Evolutionary conservation across 2,888 invertebrate species (phyloP).

Genomic region (Cephus sareptanus): DNA sequence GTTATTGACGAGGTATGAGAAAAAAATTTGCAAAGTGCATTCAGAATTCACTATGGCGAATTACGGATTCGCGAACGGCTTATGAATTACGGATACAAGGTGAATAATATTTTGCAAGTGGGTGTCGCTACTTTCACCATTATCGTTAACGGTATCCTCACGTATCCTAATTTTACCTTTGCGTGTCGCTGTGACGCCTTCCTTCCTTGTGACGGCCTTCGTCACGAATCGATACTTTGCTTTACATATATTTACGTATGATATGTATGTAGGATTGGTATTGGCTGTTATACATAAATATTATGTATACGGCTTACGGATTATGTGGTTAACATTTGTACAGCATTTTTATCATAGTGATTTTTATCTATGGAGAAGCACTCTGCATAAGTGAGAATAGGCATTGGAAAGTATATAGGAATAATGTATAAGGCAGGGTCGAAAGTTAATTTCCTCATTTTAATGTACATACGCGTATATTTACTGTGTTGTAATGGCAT

Average conservation of each 20-base stretch:
- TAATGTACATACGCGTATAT: background rate
- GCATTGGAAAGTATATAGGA: background rate
- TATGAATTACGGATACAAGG: background rate
- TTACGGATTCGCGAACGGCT: background rate
- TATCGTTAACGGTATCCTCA: conserved; percentile 54
- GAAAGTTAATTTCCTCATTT: background rate
- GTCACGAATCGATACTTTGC: conserved; percentile 10
- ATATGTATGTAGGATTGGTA: background rate
- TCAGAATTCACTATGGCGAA: background rate
- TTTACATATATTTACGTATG: conserved; percentile 1
- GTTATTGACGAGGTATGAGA: background rate
- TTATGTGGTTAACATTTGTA: background rate
- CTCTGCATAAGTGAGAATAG: background rate
- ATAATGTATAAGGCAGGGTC: background rate
- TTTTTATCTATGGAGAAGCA: background rate
- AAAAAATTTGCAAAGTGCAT: background rate
- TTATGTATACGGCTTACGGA: background rate
- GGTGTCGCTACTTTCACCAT: conserved; percentile 56
- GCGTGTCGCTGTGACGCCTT: conserved; percentile 36
- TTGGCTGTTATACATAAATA: too few species aligned
- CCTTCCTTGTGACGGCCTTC: conserved; percentile 10
- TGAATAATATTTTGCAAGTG: conserved; percentile 20
- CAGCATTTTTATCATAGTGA: background rate
- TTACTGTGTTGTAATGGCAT: background rate
- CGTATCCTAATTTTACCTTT: conserved; percentile 49